Base-by-base conservation (phyloP, 2,797 vertebrate species). In the Enoplosus armatus region DNA sequence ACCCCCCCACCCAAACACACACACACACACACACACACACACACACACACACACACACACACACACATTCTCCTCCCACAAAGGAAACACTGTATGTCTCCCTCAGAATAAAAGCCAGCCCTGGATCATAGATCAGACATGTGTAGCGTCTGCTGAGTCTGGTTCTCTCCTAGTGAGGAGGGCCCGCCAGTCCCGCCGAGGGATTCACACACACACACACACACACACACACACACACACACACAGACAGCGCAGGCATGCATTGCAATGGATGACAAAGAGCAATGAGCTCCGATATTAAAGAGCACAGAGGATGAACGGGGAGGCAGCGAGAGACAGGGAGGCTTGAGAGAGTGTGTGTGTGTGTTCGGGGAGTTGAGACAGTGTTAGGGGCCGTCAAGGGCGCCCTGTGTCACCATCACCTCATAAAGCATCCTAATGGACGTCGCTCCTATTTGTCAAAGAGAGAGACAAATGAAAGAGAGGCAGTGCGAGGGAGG, bases 351-450 rank as follows among this genome's bases (percentile, higher is more conserved):
- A 29, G 64, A 1, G 60, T n/a, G 87, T 35, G 81, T 47, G 64
- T 71, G 68, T 80, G 87, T 75, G 76, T 77, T 56, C 62, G 84
- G 73, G 59, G 85, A 89, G 89, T 72, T 88, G 87, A 92, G 86
- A 80, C 72, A 50, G 77, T 79, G 86, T 85, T 87, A 78, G 85
- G 75, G 85, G 87, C 89, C 71, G 72, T 88, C 82, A 83, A 87
- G 86, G 89, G 87, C 76, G 86, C 88, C 92, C 88, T 48, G 78
- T 90, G 89, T 95, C 91, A 92, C 86, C 82, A 63, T 83, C 94
- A 95, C 93, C 93, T 93, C 94, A 95, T 95, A 92, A 93, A 95
- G 65, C 91, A 94, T 86, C 83, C 76, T 94, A 95, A 95, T 95
- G 93, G 92, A 92, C 85, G 39, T 64, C 26, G 66, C 88, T 79